Evolutionary conservation across 1,140 invertebrate genomes (phyloP), one percentile per base, ranked within the genome.

Genomic region (Drosophila kurseongensis): DNA sequence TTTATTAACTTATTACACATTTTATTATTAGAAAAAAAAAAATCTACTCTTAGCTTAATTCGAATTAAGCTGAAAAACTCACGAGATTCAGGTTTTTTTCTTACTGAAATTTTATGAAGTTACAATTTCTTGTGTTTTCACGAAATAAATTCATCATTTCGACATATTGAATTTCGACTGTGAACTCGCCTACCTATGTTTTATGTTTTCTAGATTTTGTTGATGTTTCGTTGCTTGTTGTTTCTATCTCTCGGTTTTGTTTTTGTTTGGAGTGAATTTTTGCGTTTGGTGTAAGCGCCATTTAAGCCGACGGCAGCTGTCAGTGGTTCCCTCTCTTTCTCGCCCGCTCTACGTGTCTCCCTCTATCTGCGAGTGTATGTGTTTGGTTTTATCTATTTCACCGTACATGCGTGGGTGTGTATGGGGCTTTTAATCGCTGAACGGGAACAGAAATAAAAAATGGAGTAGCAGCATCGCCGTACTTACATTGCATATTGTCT

Each of bases 291-390:
- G 71, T 75, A 75, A 61, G 45, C 65, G 78, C 78, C 73, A 77
- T 71, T 80, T 81, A 72, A 80, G 74, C 78, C 60, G 40, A 62
- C 74, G 56, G 69, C 71, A 75, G 81, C 76, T 84, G 71, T 75
- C 77, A 79, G 45, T 40, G 59, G 35, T 16, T 18, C 29, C 18
- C 14, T 29, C n/a, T n/a, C 27, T 18, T n/a, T 57, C 14, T 8
- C n/a, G 9, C 52, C 12, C 35, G 4, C 32, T 16, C 32, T 8
- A 5, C 35, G 35, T 8, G 8, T 23, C 14, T 10, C 50, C 13
- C 32, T 36, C 27, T 69, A 40, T 55, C 13, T 14, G 41, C 12
- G 47, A 12, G 16, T 35, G 36, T 57, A 9, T 56, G 44, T 69
- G 66, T 69, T 58, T 38, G 47, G 51, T 56, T 71, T 58, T 72